These are phyloP conservation scores for Istiophorus platypterus DNA, from an alignment of 2,113 vertebrate genomes.

Conservation along the genomic window DNA sequence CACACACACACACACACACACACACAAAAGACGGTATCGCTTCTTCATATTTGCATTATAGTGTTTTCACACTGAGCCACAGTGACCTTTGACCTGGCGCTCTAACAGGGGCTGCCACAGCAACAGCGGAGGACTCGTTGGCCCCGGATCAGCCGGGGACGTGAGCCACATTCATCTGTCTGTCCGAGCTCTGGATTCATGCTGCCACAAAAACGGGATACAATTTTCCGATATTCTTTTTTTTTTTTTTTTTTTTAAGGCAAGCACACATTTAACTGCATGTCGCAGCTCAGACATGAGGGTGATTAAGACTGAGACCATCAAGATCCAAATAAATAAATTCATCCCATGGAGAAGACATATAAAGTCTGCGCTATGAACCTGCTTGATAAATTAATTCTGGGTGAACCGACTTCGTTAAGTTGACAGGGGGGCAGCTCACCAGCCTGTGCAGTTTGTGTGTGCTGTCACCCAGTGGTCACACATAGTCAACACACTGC, in stretches of 20 bases:
- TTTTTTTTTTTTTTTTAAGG: background rate
- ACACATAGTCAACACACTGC: background rate
- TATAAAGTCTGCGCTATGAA: background rate
- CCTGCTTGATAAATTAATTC: background rate
- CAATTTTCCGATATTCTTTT: background rate
- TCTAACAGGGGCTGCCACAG: background rate
- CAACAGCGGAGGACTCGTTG: background rate
- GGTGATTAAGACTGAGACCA: background rate
- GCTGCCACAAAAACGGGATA: background rate
- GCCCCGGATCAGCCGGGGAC: background rate
- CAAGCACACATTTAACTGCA: background rate
- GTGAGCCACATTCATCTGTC: background rate
- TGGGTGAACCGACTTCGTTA: background rate
- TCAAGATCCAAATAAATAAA: background rate
- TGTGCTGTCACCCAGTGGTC: constrained; percentile 35
- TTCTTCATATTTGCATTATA: constrained; percentile 38
- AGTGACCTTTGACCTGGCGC: constrained; percentile 35
- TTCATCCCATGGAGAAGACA: background rate
- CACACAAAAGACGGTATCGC: constrained; percentile 18
- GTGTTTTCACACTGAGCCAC: constrained; percentile 22
- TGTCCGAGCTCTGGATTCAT: background rate
- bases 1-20: constrained; percentile 15
- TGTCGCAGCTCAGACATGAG: background rate
- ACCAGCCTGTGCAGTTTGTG: background rate
- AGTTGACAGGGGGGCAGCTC: background rate